Evolutionary conservation across 1,140 invertebrate genomes (phyloP).

Genomic region (Pachypsylla venusta): DNA sequence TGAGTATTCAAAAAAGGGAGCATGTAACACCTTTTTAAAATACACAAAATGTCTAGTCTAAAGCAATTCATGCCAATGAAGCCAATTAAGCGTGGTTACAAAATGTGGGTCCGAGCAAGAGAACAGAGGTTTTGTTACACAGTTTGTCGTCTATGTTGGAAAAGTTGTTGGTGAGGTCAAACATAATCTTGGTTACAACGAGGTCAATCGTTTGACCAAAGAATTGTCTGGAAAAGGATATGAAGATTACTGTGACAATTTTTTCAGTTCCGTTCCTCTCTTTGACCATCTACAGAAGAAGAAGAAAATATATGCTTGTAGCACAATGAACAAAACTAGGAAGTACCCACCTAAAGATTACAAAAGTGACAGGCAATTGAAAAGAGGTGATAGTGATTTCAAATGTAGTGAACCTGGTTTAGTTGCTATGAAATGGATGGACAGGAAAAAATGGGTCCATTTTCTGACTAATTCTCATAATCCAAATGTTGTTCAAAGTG

Average conservation of each 20-base stretch:
- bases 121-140: slow-evolving; percentile 15
- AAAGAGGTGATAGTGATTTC: background rate
- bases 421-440: slow-evolving; percentile 23
- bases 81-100: slow-evolving; percentile 17
- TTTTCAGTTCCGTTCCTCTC: slow-evolving; percentile 17
- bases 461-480: slow-evolving; percentile 25
- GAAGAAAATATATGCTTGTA: background rate
- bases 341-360: background rate
- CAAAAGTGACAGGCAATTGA: no score
- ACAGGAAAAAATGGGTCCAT: slow-evolving; percentile 24
- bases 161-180: slow-evolving; percentile 16
- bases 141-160: slow-evolving; percentile 19
- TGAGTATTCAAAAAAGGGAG: no score
- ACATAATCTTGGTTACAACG: slow-evolving; percentile 14
- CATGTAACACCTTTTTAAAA: no score
- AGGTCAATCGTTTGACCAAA: slow-evolving; percentile 16
- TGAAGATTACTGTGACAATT: slow-evolving; percentile 19
- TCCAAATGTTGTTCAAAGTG: slow-evolving; percentile 17
- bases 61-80: slow-evolving; percentile 15
- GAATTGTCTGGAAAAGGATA: slow-evolving; percentile 9
- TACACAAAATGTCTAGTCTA: background rate
- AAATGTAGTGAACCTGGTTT: slow-evolving; percentile 17
- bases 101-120: slow-evolving; percentile 18
- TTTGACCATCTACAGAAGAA: slow-evolving; percentile 8
- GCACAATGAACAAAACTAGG: background rate